Percentiles rank a stretch among this genome's conserved stretches.
These are phyloP conservation scores for Patella pellucida DNA, from an alignment of 2,888 invertebrate species.

Conservation along the genomic window DNA sequence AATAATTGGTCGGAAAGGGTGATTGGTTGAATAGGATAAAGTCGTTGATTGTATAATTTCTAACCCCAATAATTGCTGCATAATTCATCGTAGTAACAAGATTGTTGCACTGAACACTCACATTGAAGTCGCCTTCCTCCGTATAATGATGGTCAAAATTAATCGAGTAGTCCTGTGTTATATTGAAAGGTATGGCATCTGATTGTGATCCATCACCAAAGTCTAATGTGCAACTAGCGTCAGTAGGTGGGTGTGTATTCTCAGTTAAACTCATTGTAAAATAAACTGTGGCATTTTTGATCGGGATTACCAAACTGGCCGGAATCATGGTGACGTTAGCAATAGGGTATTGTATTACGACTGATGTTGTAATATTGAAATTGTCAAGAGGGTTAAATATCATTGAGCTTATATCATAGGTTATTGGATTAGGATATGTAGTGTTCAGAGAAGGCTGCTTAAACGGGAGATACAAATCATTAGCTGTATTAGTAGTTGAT, in stretches of 20 bases:
- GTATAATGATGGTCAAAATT: neutral
- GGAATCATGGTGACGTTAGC: neutral
- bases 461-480: neutral
- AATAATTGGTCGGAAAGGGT: constrained; percentile 11
- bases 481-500: neutral
- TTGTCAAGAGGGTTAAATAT: neutral
- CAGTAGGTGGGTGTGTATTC: neutral
- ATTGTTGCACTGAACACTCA: constrained; percentile 2
- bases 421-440: neutral
- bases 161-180: neutral
- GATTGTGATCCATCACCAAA: neutral
- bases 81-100: neutral
- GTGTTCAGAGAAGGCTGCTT: neutral
- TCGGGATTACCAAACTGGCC: no score
- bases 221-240: neutral
- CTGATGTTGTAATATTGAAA: neutral
- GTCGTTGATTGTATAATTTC: constrained; percentile 9
- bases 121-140: constrained; percentile 8
- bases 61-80: neutral
- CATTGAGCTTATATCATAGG: neutral
- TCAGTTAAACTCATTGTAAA: neutral
- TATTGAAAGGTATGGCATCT: neutral
- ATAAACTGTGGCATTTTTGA: constrained; percentile 2
- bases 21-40: neutral
- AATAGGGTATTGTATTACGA: constrained; percentile 8